Base-by-base conservation (phyloP, 23 tunicate genomes). In the Halocynthia aurantium region DNA sequence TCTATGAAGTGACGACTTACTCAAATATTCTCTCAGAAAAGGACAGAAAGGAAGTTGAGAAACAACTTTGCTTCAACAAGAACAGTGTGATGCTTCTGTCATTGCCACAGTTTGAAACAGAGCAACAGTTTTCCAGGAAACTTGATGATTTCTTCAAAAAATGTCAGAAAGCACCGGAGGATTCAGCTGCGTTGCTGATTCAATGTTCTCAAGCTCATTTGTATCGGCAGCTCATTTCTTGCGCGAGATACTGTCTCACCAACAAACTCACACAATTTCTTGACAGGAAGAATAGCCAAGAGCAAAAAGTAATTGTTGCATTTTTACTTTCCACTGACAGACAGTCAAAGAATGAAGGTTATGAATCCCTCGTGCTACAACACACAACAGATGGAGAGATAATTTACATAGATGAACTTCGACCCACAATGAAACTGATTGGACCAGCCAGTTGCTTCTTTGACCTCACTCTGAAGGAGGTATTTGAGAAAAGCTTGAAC, bases 201-300 rank as follows among this genome's bases (percentile, higher is more conserved):
- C 95, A 88, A 60, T 88, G 95, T 74, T 84, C 88, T 6, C 87
- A 88, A 71, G 87, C 88, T 10, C 73, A 83, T 15, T 57, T 67
- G 50, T 81, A 84, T 55, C 53, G 80, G 7, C 81, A 83, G 62
- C 75, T 88, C 6, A 83, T 83, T 22, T 80, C 95, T 61, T 88
- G 95, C 83, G 84, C 95, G 31, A 86, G 82, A 64, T 83, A 76
- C 56, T 63, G 76, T 52, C 67, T 88, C n/a, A 78, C 67, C 40
- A 88, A 88, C 55, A 31, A 62, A 8, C 58, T 85, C n/a, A 12
- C 22, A 70, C n/a, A 10, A 53, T 55, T 51, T 15, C 17, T 51
- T 19, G 71, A 55, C 10, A 17, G 69, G 10, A 55, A 13, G 0
- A 52, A 8, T 6, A 10, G 10, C 15, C 2, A 19, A 40, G n/a